Conservation (phyloP, 1,140 invertebrate genomes). For the Hyposmocoma kahamanoa region DNA sequence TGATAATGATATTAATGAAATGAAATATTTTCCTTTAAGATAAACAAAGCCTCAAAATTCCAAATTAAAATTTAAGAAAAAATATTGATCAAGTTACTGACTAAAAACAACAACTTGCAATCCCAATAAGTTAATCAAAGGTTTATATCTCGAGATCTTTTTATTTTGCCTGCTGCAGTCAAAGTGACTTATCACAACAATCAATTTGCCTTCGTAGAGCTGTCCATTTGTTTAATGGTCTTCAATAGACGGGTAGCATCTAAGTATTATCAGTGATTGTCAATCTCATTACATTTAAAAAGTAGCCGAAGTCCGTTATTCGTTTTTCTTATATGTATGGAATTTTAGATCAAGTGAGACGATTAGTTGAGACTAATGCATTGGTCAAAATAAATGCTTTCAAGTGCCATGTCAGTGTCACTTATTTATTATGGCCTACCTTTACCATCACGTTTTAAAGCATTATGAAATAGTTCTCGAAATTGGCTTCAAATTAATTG, state of each 20-base stretch:
- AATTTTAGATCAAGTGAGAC: constrained; percentile 36
- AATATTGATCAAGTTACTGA: no score
- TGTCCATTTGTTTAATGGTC: constrained; percentile 60
- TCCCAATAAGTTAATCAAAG: constrained; percentile 17
- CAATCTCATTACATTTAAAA: constrained; percentile 46
- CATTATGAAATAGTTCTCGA: no score
- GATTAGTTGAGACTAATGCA: constrained; percentile 34
- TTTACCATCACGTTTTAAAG: no score
- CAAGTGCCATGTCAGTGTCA: constrained; percentile 21
- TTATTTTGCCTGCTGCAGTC: constrained; percentile 20
- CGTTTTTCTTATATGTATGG: constrained; percentile 21
- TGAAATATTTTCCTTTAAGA: no score
- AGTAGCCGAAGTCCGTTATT: constrained; percentile 22
- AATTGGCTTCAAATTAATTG: no score
- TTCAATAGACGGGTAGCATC: constrained; percentile 41
- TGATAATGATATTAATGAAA: no score
- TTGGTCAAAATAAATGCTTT: constrained; percentile 27
- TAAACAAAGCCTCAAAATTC: no score
- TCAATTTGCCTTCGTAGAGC: constrained; percentile 45
- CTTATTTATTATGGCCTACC: constrained; percentile 16
- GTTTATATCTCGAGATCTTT: constrained; percentile 12
- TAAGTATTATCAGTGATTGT: constrained; percentile 56
- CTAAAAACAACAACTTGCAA: no score
- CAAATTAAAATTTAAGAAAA: no score
- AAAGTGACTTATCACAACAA: constrained; percentile 53